Evolutionary conservation across 2,797 vertebrate genomes (phyloP), one percentile per base, ranked within the genome.

Genomic region (Argyrosomus regius): DNA sequence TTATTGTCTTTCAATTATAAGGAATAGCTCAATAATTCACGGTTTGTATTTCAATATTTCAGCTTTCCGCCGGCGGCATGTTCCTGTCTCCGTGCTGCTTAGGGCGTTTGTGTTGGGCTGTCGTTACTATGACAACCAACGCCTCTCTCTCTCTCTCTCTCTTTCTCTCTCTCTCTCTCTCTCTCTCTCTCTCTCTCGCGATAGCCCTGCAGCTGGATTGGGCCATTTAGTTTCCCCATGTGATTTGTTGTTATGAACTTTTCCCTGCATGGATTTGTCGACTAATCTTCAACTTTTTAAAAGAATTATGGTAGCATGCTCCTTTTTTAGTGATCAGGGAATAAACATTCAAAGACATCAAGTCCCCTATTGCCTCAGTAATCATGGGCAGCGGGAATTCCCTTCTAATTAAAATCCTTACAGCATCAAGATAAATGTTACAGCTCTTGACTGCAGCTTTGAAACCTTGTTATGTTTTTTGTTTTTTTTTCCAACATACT

Each of bases 361-460:
- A 87, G 84, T 88, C 85, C 90, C 85, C 43, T 67, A 72, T 82
- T 83, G 90, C 77, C 82, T 82, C 80, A 84, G 84, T 87, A 88
- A 89, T 91, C 85, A 87, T 10, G 71, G 81, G 89, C 86, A 87
- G 86, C 82, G 87, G 90, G 91, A 91, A 79, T 88, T 90, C 80
- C 67, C 57, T 31, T 82, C 81, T 90, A 91, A 94, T 94, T 90
- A 90, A 93, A 92, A 85, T 86, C 80, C 75, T 89, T 74, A 59
- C 57, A 82, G 86, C 81, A 81, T 82, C 82, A 80, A 87, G 77
- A 89, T 87, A 67, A 73, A 84, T 87, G 76, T 90, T 89, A 82
- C 77, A 70, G 56, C 79, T 82, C 68, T 31, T 87, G 86, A 92
- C 82, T 80, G 77, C 57, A 80, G 84, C 88, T 91, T 88, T 91